Conservation (phyloP, 2,113 vertebrate genomes). For the Aplodontia rufa region DNA sequence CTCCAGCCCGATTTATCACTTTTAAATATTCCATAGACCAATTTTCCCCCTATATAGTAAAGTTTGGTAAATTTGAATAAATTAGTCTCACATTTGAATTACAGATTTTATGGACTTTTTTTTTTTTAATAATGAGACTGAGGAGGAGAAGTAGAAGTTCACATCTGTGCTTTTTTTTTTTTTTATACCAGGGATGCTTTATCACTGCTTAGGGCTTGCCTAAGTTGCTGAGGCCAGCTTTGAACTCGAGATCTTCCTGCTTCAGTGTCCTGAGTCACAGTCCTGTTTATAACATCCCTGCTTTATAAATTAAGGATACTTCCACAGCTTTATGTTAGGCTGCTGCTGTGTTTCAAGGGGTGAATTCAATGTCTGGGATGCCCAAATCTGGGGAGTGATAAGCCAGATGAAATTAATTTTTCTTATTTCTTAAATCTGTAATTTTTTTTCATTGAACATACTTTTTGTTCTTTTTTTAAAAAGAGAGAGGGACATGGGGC, state of each 20-base stretch:
- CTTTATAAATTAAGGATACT: constrained; percentile 61
- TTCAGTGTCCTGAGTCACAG: too few relatives aligned
- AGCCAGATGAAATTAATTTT: neutral
- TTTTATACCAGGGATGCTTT: too few relatives aligned
- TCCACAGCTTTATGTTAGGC: neutral
- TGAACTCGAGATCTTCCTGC: too few relatives aligned
- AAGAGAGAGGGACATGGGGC: too few relatives aligned
- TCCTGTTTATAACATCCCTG: too few relatives aligned
- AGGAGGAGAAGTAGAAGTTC: neutral
- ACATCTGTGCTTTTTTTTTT: too few relatives aligned
- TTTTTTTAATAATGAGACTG: neutral
- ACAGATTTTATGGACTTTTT: neutral
- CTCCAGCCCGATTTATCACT: neutral
- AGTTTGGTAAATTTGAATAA: neutral
- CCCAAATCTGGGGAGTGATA: neutral
- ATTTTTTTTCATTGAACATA: too few relatives aligned
- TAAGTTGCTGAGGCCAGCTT: too few relatives aligned
- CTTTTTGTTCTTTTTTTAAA: neutral
- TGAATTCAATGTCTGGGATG: neutral
- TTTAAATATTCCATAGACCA: neutral
- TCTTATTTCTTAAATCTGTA: too few relatives aligned
- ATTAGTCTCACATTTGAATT: constrained; percentile 22
- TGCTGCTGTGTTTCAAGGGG: neutral
- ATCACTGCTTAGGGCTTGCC: too few relatives aligned
- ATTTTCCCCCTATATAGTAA: neutral